Base-by-base conservation (phyloP, 2,113 vertebrate species). In the Procavia capensis region DNA sequence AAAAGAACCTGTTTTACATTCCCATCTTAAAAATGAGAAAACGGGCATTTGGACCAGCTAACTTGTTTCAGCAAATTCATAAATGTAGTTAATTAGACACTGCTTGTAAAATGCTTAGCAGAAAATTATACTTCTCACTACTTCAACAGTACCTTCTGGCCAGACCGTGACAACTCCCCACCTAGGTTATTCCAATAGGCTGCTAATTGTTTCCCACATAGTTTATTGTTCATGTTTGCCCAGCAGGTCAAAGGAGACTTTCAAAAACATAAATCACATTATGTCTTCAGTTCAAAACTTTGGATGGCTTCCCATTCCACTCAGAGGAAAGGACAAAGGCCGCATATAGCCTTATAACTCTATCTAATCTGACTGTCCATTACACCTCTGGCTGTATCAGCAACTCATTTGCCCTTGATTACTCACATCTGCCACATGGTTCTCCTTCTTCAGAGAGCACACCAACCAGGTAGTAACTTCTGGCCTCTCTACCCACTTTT, bases 41-140 rank as follows among this genome's bases (percentile, higher is more conserved):
- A 91, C 22, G 20, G 39, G 76, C 70, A 45, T 2, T 70, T 22
- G n/a, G 25, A 41, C 50, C 61, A 70, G 24, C 43, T 34, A 63
- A 59, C 17, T 68, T 74, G 74, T 88, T 94, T 64, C 22, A 89
- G 66, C 41, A 85, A 91, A n/a, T 79, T 59, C 31, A 83, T 27
- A 80, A 80, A 91, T 25, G 36, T 29, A 24, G 43, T 91, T 85
- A 76, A 63, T 74, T 11, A 79, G 43, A 63, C 47, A n/a, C 50
- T 89, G 0, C 63, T 63, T 68, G 41, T 57, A 63, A 96, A 91
- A 75, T 59, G 5, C 27, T 43, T 27, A 34, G 7, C 59, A 63
- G 36, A 34, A 5, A 85, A 63, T 64, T 59, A n/a, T 19, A 57
- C 34, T 22, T 92, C 50, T 57, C 29, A 95, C 3, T 66, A 6